Percentiles rank a stretch among this genome's conserved stretches.
These are phyloP conservation scores for Agelaius tricolor DNA, from an alignment of 2,113 vertebrate species.

Conservation along the genomic window DNA sequence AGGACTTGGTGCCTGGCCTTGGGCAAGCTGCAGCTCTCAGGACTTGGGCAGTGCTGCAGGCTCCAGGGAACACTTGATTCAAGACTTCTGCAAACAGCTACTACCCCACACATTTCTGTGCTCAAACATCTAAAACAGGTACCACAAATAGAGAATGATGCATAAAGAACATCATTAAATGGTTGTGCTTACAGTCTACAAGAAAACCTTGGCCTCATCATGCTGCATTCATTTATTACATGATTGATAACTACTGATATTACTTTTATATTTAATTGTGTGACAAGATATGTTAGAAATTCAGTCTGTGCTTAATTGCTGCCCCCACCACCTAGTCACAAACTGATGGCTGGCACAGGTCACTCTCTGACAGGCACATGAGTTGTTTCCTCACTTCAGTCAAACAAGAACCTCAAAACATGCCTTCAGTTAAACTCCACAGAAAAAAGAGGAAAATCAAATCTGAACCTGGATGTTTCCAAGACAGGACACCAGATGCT, in stretches of 20 bases:
- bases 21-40: not conserved
- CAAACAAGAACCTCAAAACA: not conserved
- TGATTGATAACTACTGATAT: not conserved
- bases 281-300: not conserved
- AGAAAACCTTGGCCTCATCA: not conserved
- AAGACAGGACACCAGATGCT: not conserved
- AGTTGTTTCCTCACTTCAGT: not conserved
- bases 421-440: not conserved
- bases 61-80: not conserved
- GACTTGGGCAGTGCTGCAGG: not conserved
- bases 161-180: not conserved
- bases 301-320: not conserved
- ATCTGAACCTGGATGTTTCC: not conserved
- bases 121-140: not conserved
- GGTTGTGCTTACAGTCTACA: not conserved
- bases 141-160: not conserved
- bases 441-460: not conserved
- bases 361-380: not conserved
- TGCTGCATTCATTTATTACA: not conserved
- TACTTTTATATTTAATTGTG: not conserved
- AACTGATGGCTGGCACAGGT: not conserved
- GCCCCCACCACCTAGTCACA: not conserved
- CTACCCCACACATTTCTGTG: not conserved
- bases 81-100: not conserved
- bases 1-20: not conserved